Conservation (phyloP, 2,113 vertebrate genomes). For the crab-eating macaque (Macaca fascicularis) region DNA sequence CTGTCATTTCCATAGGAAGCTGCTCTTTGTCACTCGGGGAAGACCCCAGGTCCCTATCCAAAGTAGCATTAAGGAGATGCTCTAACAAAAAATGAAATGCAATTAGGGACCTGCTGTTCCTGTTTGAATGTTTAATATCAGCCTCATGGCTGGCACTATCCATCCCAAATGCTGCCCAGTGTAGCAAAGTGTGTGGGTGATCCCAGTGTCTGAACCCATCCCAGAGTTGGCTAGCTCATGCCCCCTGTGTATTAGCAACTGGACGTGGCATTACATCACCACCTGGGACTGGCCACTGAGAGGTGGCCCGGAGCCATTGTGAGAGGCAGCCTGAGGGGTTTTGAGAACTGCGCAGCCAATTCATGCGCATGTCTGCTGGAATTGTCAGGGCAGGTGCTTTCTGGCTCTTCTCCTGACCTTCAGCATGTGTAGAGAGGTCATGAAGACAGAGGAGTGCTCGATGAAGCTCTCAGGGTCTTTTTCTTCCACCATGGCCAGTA, state of each 20-base stretch:
- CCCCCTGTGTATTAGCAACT: not conserved
- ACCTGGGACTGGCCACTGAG: not conserved
- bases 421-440: not conserved
- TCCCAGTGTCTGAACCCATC: not conserved
- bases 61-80: not conserved
- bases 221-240: no score
- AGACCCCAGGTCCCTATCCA: not conserved
- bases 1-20: not conserved
- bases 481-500: no score
- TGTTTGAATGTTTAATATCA: rapidly evolving
- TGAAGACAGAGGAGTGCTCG: not conserved
- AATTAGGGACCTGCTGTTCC: not conserved
- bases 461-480: not conserved
- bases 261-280: not conserved
- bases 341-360: not conserved
- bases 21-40: not conserved
- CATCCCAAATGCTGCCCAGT: not conserved
- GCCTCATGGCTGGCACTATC: not conserved
- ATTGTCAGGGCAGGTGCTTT: no score
- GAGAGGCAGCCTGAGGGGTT: not conserved
- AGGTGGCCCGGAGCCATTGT: not conserved
- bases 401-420: not conserved
- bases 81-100: not conserved
- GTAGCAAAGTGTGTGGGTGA: rapidly evolving
- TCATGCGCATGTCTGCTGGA: not conserved